Conservation (phyloP, 2,113 vertebrate species). For the Desmodus rotundus region DNA sequence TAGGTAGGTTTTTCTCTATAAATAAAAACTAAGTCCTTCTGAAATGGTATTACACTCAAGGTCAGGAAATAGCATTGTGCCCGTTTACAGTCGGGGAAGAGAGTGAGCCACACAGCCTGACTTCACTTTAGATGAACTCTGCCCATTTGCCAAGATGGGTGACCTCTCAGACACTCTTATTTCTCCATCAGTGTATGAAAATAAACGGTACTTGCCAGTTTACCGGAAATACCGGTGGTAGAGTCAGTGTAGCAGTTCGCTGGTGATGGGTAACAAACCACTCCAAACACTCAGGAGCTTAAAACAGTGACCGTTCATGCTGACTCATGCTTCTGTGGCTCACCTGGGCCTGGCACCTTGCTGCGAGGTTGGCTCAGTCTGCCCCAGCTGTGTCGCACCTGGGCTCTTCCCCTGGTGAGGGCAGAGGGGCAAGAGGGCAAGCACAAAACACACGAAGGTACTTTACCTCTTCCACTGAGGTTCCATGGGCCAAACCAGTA, state of each 20-base stretch:
- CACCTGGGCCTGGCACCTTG: neutral
- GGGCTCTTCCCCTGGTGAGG: neutral
- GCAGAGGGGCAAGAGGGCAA: neutral
- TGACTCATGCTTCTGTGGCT: neutral
- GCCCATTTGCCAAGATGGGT: neutral
- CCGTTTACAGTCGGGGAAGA: neutral
- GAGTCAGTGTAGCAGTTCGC: neutral
- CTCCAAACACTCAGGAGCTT: neutral
- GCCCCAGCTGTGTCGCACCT: neutral
- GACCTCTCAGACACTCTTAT: neutral
- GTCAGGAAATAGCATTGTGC: neutral
- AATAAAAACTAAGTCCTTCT: conserved; percentile 39
- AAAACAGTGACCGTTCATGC: neutral
- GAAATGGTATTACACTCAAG: neutral
- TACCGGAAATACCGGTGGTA: neutral
- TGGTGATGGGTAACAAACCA: neutral
- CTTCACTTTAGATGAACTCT: neutral
- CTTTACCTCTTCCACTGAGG: neutral
- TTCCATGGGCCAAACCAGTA: neutral
- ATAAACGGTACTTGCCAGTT: neutral
- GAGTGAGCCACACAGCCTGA: neutral
- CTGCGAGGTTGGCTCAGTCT: neutral
- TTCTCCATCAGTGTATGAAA: neutral
- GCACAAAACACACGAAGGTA: neutral
- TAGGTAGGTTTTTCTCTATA: neutral